Evolutionary conservation across 1,140 invertebrate species (phyloP).

Genomic region (Neodiprion fabricii): DNA sequence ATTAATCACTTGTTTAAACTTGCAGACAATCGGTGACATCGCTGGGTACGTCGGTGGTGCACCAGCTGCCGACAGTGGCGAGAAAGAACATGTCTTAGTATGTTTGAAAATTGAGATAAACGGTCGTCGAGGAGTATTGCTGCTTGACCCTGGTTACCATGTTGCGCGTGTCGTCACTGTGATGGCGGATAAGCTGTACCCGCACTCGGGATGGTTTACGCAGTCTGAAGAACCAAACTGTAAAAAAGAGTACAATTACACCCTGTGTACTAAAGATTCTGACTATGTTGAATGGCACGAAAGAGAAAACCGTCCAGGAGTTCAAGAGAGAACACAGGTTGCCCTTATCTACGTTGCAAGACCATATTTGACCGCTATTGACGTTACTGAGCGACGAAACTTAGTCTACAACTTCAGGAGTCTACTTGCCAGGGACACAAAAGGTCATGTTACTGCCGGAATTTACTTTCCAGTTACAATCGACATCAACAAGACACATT

Average conservation of each 20-base stretch:
- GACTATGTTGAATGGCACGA: conserved; percentile 86
- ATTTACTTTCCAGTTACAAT: conserved; percentile 79
- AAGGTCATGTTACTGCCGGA: conserved; percentile 81
- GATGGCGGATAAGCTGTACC: conserved; percentile 83
- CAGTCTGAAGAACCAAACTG: conserved; percentile 76
- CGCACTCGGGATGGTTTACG: conserved; percentile 87
- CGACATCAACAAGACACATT: conserved; percentile 65
- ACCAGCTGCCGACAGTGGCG: conserved; percentile 69
- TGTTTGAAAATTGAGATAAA: conserved; percentile 77
- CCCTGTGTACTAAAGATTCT: conserved; percentile 67
- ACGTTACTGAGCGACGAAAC: conserved; percentile 88
- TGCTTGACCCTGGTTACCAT: conserved; percentile 91
- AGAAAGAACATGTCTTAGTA: conserved; percentile 90
- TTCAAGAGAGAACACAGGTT: conserved; percentile 57
- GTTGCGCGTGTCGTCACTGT: conserved; percentile 84
- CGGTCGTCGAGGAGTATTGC: conserved; percentile 75
- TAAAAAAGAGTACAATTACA: conserved; percentile 84
- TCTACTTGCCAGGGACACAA: conserved; percentile 78
- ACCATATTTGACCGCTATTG: conserved; percentile 81
- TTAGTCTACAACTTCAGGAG: conserved; percentile 88
- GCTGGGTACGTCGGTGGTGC: conserved; percentile 69
- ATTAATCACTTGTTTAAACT: background rate
- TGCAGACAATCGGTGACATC: conserved; percentile 69
- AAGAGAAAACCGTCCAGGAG: conserved; percentile 68
- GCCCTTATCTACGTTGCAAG: conserved; percentile 77